Conservation (phyloP, 2,113 vertebrate genomes). For the Laterallus jamaicensis region DNA sequence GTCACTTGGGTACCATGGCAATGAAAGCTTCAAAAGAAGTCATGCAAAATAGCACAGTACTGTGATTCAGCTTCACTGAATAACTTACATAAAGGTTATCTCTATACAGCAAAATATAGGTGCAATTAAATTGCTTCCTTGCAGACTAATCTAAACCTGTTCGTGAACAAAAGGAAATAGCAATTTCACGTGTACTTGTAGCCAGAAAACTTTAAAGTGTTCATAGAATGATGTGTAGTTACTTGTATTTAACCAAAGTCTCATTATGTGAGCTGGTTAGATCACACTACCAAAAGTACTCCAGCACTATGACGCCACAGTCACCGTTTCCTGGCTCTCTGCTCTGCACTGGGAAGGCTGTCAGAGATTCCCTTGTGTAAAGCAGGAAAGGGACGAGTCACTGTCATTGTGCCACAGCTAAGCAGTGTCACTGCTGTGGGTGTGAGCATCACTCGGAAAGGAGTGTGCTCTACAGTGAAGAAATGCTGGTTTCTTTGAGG, state of each 20-base stretch:
- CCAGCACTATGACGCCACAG: background rate
- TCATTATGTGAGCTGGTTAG: background rate
- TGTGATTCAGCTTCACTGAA: slow-evolving; percentile 26
- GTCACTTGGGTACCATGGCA: slow-evolving; percentile 33
- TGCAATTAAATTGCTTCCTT: background rate
- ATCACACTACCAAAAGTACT: background rate
- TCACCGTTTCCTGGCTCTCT: background rate
- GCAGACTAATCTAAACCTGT: background rate
- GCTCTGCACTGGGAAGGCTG: background rate
- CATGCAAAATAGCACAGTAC: background rate
- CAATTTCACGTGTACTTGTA: background rate
- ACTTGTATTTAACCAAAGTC: background rate
- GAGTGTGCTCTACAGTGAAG: background rate
- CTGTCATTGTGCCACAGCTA: background rate
- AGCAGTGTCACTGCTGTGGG: background rate
- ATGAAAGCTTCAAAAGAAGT: background rate
- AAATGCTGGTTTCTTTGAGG: background rate
- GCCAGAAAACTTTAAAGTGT: background rate
- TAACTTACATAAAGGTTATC: background rate
- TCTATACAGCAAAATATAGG: background rate
- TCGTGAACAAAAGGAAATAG: background rate
- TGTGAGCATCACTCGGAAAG: background rate
- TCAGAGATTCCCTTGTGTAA: background rate
- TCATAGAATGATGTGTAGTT: background rate
- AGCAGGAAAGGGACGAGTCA: background rate